Conservation (phyloP, 2,797 vertebrate genomes). For the Typhlichthys eigenmanni region DNA sequence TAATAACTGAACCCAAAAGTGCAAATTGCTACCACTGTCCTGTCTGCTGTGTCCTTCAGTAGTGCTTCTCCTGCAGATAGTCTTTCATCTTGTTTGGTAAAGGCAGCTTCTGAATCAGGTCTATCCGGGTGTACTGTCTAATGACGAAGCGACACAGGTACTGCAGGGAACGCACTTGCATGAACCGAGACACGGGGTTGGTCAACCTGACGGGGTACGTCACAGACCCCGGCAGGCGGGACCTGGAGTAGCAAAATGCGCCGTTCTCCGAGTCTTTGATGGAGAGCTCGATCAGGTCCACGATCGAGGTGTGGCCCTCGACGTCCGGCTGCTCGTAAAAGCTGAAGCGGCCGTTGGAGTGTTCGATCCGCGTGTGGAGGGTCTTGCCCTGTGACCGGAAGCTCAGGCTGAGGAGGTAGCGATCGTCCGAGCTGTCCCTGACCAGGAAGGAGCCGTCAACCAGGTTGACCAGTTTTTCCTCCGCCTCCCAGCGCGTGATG, state of each 20-base stretch:
- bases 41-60: conserved; percentile 83
- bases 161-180: conserved; percentile 98
- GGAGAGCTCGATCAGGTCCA: conserved; percentile 96
- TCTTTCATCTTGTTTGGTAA: conserved; percentile 99
- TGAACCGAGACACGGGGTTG: conserved; percentile 95
- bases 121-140: conserved; percentile 97
- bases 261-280: conserved; percentile 98
- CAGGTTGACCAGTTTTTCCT: conserved; percentile 93
- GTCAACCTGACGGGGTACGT: conserved; percentile 97
- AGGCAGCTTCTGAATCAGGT: conserved; percentile 99
- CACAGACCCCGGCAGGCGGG: conserved; percentile 94
- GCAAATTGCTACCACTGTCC: conserved; percentile 87
- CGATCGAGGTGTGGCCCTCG: conserved; percentile 96
- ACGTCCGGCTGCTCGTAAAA: conserved; percentile 98
- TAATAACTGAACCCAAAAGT: conserved; percentile 90
- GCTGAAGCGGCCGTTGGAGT: conserved; percentile 98
- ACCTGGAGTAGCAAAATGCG: conserved; percentile 97
- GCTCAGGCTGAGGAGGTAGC: conserved; percentile 96
- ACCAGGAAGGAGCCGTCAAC: conserved; percentile 95
- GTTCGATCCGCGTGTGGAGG: conserved; percentile 97
- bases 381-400: conserved; percentile 97
- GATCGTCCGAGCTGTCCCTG: conserved; percentile 95
- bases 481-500: conserved; percentile 98
- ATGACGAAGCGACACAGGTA: conserved; percentile 98
- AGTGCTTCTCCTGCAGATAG: conserved; percentile 99